A percentile compares a stretch with the other conserved stretches of the same genome.
Evolutionary conservation across 2,888 invertebrate species (phyloP).

Genomic region (Arctia plantaginis): DNA sequence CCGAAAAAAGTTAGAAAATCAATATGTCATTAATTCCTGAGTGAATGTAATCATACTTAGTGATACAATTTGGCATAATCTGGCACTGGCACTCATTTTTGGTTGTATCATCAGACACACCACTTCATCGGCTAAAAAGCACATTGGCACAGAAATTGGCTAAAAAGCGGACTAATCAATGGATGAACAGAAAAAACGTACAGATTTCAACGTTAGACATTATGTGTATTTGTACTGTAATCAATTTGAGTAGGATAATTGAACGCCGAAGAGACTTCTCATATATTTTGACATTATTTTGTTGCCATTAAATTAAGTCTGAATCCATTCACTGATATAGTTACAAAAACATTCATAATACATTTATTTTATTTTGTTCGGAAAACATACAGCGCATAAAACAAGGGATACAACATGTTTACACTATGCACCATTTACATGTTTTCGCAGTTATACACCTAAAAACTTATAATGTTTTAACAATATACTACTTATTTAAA

Average conservation of each 20-base stretch:
- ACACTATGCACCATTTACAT: no score
- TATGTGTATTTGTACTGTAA: background rate
- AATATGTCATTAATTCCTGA: background rate
- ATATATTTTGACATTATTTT: background rate
- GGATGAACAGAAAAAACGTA: background rate
- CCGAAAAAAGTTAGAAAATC: background rate
- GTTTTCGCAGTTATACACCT: no score
- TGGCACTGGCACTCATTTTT: background rate
- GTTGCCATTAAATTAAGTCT: background rate
- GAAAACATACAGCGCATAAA: no score
- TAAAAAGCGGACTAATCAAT: background rate
- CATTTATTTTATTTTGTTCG: no score
- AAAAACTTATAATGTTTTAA: no score
- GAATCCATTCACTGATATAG: background rate
- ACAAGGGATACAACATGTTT: no score
- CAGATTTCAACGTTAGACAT: no score
- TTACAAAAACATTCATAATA: background rate
- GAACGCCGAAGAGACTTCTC: background rate
- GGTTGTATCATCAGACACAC: background rate
- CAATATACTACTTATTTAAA: no score
- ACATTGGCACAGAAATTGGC: background rate
- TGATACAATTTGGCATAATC: background rate
- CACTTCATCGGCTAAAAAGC: background rate
- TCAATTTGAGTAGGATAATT: background rate
- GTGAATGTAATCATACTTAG: background rate